Evolutionary conservation across 2,888 invertebrate genomes (phyloP).

Genomic region (Lasioglossum malachurum): DNA sequence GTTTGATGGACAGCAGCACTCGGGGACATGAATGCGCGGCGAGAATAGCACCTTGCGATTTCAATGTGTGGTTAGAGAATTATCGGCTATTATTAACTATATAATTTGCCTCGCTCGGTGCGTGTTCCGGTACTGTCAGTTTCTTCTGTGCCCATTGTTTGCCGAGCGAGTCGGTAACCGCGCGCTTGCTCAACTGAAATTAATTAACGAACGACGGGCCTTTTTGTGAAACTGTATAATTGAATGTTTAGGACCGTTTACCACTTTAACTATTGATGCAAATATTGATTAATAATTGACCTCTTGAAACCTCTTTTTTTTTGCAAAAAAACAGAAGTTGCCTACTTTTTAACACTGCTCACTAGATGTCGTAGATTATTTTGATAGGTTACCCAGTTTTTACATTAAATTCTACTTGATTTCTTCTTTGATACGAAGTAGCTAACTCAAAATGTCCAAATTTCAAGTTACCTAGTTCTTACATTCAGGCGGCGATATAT

Average conservation of each 20-base stretch:
- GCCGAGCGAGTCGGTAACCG: background rate
- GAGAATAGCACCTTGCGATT: background rate
- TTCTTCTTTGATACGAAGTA: too few species aligned
- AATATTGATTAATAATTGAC: too few species aligned
- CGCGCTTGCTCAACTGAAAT: background rate
- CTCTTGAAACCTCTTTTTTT: too few species aligned
- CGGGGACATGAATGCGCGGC: background rate
- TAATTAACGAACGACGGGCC: background rate
- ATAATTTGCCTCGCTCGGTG: background rate
- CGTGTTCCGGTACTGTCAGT: background rate
- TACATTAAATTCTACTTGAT: too few species aligned
- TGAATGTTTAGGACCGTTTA: too few species aligned
- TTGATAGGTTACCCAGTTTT: too few species aligned
- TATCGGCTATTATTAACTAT: conserved; percentile 1
- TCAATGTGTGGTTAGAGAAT: background rate
- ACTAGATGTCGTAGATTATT: too few species aligned
- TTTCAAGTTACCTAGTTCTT: too few species aligned
- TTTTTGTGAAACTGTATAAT: background rate
- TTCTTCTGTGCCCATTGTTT: background rate
- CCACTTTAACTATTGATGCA: background rate
- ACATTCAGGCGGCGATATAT: too few species aligned
- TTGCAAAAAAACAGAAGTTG: too few species aligned
- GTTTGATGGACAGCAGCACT: background rate
- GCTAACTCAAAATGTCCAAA: too few species aligned
- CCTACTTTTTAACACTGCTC: too few species aligned